These are phyloP conservation scores for Equus quagga DNA, from an alignment of 2,113 vertebrate species.

Conservation along the genomic window DNA sequence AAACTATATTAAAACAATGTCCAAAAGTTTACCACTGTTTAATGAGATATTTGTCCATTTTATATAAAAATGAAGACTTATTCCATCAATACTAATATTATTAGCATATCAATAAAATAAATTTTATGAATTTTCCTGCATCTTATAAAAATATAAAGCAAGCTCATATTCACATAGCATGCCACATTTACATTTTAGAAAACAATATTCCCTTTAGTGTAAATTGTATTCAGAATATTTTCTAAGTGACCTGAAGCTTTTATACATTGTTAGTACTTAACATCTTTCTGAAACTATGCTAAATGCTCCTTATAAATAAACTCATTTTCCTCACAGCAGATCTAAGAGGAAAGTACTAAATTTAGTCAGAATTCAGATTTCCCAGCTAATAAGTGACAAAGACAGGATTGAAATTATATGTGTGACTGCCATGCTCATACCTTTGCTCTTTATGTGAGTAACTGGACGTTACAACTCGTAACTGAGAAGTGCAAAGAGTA, in stretches of 20 bases:
- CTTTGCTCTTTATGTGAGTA: not conserved
- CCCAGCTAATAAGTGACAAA: not conserved
- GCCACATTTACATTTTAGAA: not conserved
- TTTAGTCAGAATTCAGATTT: constrained; percentile 35
- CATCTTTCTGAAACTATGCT: not conserved
- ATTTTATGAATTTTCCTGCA: not conserved
- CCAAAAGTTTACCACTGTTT: not conserved
- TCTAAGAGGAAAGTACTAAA: not conserved
- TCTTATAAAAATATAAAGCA: not conserved
- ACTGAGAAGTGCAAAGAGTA: not conserved
- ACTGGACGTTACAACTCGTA: not conserved
- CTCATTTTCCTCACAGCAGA: not conserved
- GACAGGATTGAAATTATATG: not conserved
- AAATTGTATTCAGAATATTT: not conserved
- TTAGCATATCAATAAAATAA: not conserved
- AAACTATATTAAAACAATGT: not conserved
- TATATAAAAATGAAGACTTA: not conserved
- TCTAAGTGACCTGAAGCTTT: not conserved
- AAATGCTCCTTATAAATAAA: not conserved
- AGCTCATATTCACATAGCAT: not conserved
- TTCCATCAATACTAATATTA: not conserved
- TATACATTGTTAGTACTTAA: not conserved
- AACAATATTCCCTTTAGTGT: not conserved
- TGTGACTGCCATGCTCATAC: not conserved
- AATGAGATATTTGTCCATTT: not conserved